These are phyloP conservation scores for Philaethria dido DNA, from an alignment of 2,888 invertebrate genomes.

Conservation along the genomic window DNA sequence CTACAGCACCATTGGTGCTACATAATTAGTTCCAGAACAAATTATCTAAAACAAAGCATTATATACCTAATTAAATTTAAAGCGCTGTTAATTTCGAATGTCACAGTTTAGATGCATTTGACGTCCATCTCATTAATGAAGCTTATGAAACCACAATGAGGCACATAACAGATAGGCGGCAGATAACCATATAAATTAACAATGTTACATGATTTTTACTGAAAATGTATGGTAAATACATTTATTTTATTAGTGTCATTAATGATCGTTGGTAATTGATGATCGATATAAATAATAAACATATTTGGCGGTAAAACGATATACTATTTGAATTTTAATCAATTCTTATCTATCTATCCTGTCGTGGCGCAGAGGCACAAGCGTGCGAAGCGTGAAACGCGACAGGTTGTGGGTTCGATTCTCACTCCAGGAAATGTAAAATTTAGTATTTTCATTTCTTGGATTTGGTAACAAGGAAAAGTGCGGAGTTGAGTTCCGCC, in stretches of 20 bases:
- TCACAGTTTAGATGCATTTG: slow-evolving; percentile 25
- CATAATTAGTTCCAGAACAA: background rate
- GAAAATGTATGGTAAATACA: slow-evolving; percentile 8
- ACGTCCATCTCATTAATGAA: slow-evolving; percentile 27
- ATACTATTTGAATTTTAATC: no score
- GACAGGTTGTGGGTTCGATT: no score
- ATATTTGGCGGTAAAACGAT: background rate
- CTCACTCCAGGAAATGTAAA: no score
- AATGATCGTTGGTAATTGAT: background rate
- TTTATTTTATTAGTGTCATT: background rate
- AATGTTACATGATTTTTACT: slow-evolving; percentile 11
- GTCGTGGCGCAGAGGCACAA: no score
- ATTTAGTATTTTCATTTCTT: no score
- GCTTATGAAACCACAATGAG: slow-evolving; percentile 26
- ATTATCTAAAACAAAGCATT: slow-evolving; percentile 9
- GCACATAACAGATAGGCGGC: slow-evolving; percentile 24
- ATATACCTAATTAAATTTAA: slow-evolving; percentile 12
- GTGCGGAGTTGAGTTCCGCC: no score
- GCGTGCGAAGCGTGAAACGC: no score
- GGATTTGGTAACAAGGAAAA: no score
- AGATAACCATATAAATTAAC: slow-evolving; percentile 21
- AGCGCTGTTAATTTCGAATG: slow-evolving; percentile 1
- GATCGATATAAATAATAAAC: slow-evolving; percentile 6
- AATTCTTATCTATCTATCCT: no score
- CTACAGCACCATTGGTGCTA: background rate